These are phyloP conservation scores for Cottus gobio DNA, from an alignment of 2,113 vertebrate species.

Conservation along the genomic window DNA sequence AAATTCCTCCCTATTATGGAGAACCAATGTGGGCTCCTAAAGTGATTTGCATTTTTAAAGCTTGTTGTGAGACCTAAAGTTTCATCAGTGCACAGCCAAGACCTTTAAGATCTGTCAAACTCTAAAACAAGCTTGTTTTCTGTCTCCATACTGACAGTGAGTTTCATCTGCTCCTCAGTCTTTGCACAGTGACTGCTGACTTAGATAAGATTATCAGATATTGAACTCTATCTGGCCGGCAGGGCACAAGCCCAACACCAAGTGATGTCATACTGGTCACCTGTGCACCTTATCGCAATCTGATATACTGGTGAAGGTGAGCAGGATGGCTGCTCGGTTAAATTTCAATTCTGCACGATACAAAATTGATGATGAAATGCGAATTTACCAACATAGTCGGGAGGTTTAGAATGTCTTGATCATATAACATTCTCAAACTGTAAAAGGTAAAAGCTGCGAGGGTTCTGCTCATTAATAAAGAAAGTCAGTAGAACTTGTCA, in stretches of 20 bases:
- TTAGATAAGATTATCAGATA: slow-evolving; percentile 67
- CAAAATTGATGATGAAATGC: slow-evolving; percentile 35
- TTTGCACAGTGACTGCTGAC: slow-evolving; percentile 54
- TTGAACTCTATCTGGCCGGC: slow-evolving; percentile 47
- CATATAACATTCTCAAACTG: not conserved
- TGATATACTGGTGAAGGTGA: slow-evolving; percentile 37
- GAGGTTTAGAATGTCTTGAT: slow-evolving; percentile 3
- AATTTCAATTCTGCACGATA: slow-evolving; percentile 37
- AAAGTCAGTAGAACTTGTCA: not conserved
- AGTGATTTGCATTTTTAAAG: not conserved
- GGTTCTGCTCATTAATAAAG: slow-evolving; percentile 5
- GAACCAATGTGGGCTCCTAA: not conserved
- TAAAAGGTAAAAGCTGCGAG: not conserved
- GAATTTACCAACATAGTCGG: not conserved
- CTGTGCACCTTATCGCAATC: slow-evolving; percentile 47
- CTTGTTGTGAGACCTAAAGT: not conserved
- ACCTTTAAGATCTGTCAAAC: slow-evolving; percentile 22
- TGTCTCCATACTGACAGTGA: slow-evolving; percentile 29
- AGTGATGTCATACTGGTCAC: slow-evolving; percentile 60
- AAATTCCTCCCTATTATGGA: not conserved
- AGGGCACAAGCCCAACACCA: slow-evolving; percentile 40
- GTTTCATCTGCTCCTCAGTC: slow-evolving; percentile 55
- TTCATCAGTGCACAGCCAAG: not conserved
- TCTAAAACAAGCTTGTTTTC: slow-evolving; percentile 40
- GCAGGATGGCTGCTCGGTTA: not conserved